Evolutionary conservation across 1,140 invertebrate genomes (phyloP), one percentile per base, ranked within the genome.

Genomic region (Pentalonia nigronervosa): DNA sequence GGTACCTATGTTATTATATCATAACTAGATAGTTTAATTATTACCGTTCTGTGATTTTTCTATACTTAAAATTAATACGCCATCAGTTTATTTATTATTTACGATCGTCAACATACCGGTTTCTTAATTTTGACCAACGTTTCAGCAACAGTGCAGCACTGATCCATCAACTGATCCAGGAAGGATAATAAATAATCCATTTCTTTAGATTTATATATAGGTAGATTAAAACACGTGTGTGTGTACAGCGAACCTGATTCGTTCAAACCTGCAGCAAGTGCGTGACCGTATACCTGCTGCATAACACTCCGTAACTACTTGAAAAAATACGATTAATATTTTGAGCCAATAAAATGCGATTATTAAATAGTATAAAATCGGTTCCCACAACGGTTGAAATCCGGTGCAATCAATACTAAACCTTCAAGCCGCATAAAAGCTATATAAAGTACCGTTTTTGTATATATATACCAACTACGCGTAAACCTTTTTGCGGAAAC

Each of bases 21-120:
- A 34, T 50, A 88, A 50, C 14, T 14, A 7, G n/a, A 53, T 88
- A 17, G 45, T 48, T 88, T 17, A 30, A 47, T 53, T 53, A 53
- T 87, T 48, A 30, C 84, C 45, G 45, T 87, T 47, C 25, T 87
- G 45, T 87, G 41, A 47, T 30, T 36, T 41, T 41, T 48, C 14
- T 87, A n/a, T 34, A 8, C 45, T 20, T 4, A 50, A 50, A 50
- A 7, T 87, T 87, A 17, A 87, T 87, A 88, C 30, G 30, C 45
- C 25, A 91, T 91, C 36, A 36, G 36, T 91, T 91, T 83, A 83
- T 91, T 67, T 76, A 47, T 67, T 91, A 67, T 76, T 67, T 76
- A 91, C 30, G 56, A 50, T 76, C 60, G 90, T 34, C 25, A 45
- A 56, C 48, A 89, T 89, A 89, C 87, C 87, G 87, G 87, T 89